phyloP scores from a whole-genome alignment of 37 sponge, comb jelly and placozoan genomes.

The Spongilla lacustris region DNA sequence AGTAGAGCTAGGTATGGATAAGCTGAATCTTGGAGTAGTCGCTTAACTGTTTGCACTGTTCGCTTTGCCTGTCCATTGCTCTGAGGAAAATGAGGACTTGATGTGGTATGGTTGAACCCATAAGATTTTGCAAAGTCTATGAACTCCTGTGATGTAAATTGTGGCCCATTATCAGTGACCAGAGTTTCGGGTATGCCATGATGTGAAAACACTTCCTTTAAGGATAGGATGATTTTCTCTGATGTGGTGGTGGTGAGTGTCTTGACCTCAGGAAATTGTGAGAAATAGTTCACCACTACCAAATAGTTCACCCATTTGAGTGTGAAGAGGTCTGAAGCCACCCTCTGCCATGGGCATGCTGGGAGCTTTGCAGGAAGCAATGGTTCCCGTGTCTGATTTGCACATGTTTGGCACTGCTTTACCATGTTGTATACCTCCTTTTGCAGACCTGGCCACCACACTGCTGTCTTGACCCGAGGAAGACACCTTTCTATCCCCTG shows the following conservation, averaged over 20 bases:
- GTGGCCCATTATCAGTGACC: conserved; percentile 67
- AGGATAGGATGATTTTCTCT: neutral
- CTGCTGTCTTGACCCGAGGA: neutral
- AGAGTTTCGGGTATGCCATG: conserved; percentile 47
- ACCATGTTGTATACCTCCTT: neutral
- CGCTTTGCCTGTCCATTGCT: conserved; percentile 53
- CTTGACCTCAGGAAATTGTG: conserved; percentile 39
- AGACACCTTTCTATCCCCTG: conserved; percentile 18
- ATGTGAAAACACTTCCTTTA: conserved; percentile 44
- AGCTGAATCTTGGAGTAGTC: conserved; percentile 1
- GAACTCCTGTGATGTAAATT: conserved; percentile 29
- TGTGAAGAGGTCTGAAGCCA: conserved; percentile 42
- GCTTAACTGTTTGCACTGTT: conserved; percentile 50
- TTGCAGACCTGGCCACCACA: conserved; percentile 34
- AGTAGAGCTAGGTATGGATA: conserved; percentile 41
- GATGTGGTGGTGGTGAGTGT: conserved; percentile 24
- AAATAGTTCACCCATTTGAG: conserved; percentile 8
- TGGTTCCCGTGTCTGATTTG: neutral
- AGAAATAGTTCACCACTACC: conserved; percentile 41
- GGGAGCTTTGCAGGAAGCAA: too few species aligned
- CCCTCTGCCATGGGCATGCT: conserved; percentile 44
- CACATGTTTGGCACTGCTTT: neutral
- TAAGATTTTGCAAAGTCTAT: conserved; percentile 32
- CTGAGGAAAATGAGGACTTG: conserved; percentile 61
- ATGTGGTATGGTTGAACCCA: conserved; percentile 49